Conservation (phyloP, 2,888 invertebrate species). For the Mechanitis messenoides region DNA sequence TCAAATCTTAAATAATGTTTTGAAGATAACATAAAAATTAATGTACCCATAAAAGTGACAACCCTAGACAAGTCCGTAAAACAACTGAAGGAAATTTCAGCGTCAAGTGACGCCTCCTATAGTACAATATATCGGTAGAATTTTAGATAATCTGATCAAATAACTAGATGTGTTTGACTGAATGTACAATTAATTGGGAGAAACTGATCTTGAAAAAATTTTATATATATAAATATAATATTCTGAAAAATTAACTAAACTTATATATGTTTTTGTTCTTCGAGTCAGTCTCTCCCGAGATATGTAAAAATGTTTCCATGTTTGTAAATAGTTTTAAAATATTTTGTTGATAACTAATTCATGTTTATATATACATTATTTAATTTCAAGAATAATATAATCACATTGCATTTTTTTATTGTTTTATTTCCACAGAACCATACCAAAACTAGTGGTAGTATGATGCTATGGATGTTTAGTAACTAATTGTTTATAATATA, state of each 20-base stretch:
- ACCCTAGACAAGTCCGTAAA: not conserved
- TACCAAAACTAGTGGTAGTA: too few relatives aligned
- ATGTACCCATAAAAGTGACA: not conserved
- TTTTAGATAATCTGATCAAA: constrained; percentile 6
- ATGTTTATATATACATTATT: constrained; percentile 64
- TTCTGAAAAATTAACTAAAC: not conserved
- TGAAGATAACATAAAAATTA: not conserved
- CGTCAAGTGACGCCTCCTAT: not conserved
- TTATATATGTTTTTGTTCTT: constrained; percentile 2
- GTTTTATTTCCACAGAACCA: constrained; percentile 34
- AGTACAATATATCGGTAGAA: not conserved
- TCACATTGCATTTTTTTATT: constrained; percentile 67
- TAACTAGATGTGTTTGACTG: not conserved
- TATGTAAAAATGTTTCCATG: constrained; percentile 39
- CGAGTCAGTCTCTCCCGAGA: constrained; percentile 24
- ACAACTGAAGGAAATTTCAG: not conserved
- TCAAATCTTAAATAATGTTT: too few relatives aligned
- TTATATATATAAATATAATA: not conserved
- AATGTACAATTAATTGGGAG: constrained; percentile 17
- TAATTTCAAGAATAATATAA: constrained; percentile 71
- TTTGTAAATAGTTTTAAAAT: constrained; percentile 64
- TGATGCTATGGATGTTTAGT: too few relatives aligned
- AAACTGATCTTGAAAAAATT: not conserved
- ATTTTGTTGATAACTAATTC: constrained; percentile 58
- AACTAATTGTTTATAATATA: too few relatives aligned